Base-by-base conservation (phyloP, 2,113 vertebrate species). In the Salvelinus sp. region DNA sequence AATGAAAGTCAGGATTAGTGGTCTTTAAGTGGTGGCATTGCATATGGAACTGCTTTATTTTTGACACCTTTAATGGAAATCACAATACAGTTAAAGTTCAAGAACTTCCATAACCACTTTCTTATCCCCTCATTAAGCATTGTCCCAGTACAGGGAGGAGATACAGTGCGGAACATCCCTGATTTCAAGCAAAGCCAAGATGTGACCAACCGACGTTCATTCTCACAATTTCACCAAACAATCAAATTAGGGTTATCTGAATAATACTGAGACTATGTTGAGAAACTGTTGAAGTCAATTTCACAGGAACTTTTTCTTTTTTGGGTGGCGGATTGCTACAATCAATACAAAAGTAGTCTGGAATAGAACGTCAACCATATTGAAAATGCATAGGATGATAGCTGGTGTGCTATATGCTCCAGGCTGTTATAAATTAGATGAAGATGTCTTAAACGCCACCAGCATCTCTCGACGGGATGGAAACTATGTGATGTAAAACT, bases 61-160 rank as follows among this genome's bases (percentile, higher is more conserved):
- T 92, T 92, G 90, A 93, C 91, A 93, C 92, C 92, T 94, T 92
- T 92, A 91, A 93, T 92, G 89, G 88, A 93, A 91, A 91, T 93
- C 91, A 90, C 66, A 89, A 85, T 87, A 88, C 75, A 82, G 77
- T 77, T 83, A 79, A 90, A 91, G 89, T 91, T 82, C 82, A 70
- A 88, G 83, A 78, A 76, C 76, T n/a, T 85, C 82, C 83, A 88
- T 90, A 91, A 92, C 91, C 33, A 69, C 38, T 47, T 68, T 2
- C 28, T 20, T 7, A 68, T 68, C 28, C 18, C 16, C 16, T n/a
- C 16, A 68, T 28, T 68, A 38, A 38, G 65, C 23, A 3, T 12
- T 25, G 30, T 64, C 30, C 23, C 33, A 57, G n/a, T 22, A 62
- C 20, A 22, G 58, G n/a, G n/a, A 62, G n/a, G 4, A n/a, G 58